Evolutionary conservation across 35 echinoderm and acorn worm species (phyloP).

Genomic region (Anneissia japonica): DNA sequence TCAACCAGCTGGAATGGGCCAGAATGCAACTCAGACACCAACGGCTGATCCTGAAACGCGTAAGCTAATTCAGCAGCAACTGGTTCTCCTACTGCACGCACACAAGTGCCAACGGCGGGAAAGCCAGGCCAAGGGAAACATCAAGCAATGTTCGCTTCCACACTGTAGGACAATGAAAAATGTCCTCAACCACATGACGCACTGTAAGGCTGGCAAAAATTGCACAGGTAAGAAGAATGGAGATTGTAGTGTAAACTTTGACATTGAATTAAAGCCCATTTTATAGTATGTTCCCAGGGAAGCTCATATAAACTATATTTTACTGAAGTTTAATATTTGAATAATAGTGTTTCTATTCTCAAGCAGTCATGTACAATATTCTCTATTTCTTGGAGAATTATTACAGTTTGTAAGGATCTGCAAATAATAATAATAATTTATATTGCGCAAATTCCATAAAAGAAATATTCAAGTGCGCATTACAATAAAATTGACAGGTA

Average conservation of each 20-base stretch:
- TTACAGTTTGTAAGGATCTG: too few species aligned
- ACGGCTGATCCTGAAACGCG: conserved; percentile 60
- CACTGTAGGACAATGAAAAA: conserved; percentile 99
- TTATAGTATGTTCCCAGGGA: too few species aligned
- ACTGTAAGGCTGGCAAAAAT: conserved; percentile 99
- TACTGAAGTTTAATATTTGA: too few species aligned
- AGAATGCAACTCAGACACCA: conserved; percentile 43
- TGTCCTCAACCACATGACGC: conserved; percentile 95
- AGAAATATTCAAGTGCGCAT: too few species aligned
- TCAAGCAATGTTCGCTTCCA: conserved; percentile 72
- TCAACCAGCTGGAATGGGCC: conserved; percentile 19
- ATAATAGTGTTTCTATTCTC: too few species aligned
- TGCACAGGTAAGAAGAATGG: conserved; percentile 65
- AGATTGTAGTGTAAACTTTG: background rate
- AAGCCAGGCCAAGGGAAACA: conserved; percentile 84
- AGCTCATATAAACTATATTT: too few species aligned
- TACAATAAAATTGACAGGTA: too few species aligned
- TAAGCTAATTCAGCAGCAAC: conserved; percentile 91
- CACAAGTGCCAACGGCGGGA: conserved; percentile 92
- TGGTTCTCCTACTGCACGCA: conserved; percentile 91
- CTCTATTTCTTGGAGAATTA: too few species aligned
- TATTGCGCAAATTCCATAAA: too few species aligned
- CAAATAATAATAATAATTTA: too few species aligned
- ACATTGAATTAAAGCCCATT: too few species aligned
- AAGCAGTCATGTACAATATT: too few species aligned